Percentiles rank a stretch among this genome's conserved stretches.
These are phyloP conservation scores for Craniophora ligustri DNA, from an alignment of 2,888 invertebrate species.

Conservation along the genomic window DNA sequence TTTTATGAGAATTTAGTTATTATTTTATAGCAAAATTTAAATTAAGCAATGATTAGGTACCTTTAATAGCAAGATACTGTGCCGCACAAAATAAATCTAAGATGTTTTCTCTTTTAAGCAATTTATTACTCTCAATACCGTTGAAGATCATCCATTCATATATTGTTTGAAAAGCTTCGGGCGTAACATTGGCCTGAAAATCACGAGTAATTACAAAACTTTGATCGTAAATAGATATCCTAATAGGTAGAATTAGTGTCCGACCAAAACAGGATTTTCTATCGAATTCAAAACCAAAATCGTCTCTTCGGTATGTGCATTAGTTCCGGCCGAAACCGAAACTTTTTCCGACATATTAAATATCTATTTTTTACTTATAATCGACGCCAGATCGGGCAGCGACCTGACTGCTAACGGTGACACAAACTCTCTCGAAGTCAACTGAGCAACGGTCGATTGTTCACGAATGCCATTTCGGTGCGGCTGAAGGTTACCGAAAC, in stretches of 20 bases:
- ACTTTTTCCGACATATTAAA: too few species aligned
- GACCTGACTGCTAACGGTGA: too few species aligned
- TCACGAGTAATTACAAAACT: background rate
- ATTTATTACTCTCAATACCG: conserved; percentile 89
- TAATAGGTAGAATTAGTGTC: background rate
- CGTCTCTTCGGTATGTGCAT: too few species aligned
- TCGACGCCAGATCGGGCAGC: too few species aligned
- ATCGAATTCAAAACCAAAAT: too few species aligned
- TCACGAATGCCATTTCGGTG: too few species aligned
- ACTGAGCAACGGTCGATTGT: too few species aligned
- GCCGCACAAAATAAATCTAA: conserved; percentile 92
- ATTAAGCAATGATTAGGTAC: conserved; percentile 59
- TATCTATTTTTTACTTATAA: too few species aligned
- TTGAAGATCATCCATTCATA: conserved; percentile 94
- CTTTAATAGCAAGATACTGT: conserved; percentile 91
- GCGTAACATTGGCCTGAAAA: conserved; percentile 77
- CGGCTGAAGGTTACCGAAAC: too few species aligned
- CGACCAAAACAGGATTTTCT: too few species aligned
- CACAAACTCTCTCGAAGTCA: too few species aligned
- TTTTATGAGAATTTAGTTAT: background rate
- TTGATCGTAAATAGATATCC: background rate
- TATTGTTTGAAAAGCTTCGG: conserved; percentile 91
- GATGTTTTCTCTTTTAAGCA: conserved; percentile 91
- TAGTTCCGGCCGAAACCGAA: too few species aligned
- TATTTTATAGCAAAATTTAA: background rate